A percentile compares a stretch with the other conserved stretches of the same genome.
Conservation (phyloP, 2,888 invertebrate species). For the Eledona agricola region DNA sequence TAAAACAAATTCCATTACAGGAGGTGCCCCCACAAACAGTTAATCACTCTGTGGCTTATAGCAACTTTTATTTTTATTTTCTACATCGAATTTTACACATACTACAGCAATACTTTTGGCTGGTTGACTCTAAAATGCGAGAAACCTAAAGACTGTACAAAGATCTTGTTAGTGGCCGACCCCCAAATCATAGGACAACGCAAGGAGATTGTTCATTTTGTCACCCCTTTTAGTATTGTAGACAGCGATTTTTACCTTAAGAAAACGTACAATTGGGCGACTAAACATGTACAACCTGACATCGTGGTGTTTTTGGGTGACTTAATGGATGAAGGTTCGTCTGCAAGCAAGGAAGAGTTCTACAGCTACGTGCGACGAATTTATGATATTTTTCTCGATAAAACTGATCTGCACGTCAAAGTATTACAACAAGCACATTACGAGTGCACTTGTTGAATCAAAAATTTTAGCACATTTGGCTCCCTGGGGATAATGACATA, state of each 20-base stretch:
- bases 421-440: conserved; percentile 20
- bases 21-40: conserved; percentile 6
- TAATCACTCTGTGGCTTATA: conserved; percentile 31
- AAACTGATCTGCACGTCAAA: conserved; percentile 54
- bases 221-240: conserved; percentile 79
- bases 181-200: conserved; percentile 90
- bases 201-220: conserved; percentile 71
- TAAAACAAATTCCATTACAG: conserved; percentile 12
- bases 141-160: conserved; percentile 54
- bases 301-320: conserved; percentile 92
- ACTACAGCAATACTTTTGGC: conserved; percentile 51
- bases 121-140: conserved; percentile 56
- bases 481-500: conserved; percentile 97
- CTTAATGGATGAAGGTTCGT: conserved; percentile 93
- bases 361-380: conserved; percentile 79
- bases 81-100: conserved; percentile 56
- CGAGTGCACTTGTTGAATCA: background rate
- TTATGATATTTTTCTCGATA: conserved; percentile 68
- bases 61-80: conserved; percentile 38
- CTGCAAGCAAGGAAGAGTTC: conserved; percentile 75
- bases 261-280: conserved; percentile 79
- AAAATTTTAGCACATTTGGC: conserved; percentile 74
- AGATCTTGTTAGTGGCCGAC: conserved; percentile 75
- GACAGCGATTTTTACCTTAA: conserved; percentile 85
- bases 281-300: conserved; percentile 79